phyloP scores from a whole-genome alignment of 92 coral and sea anemone genomes.

The Desmophyllum pertusum region DNA sequence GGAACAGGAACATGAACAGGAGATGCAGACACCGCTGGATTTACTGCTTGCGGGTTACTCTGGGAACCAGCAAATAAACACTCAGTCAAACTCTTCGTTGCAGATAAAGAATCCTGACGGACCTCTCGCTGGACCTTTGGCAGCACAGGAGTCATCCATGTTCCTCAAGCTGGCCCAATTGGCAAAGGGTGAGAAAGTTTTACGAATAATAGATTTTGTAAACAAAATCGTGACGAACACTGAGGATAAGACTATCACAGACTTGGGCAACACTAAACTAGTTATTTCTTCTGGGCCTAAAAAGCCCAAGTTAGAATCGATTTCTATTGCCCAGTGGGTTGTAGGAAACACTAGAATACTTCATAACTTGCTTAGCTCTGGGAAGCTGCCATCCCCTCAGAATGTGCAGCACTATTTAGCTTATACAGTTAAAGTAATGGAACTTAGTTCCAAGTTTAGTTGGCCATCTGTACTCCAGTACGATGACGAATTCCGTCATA shows the following conservation, averaged over 20 bases:
- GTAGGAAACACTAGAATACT: background rate
- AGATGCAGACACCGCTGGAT: no score
- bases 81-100: no score
- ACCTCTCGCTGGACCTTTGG: no score
- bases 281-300: background rate
- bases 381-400: background rate
- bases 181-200: background rate
- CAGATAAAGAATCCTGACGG: no score
- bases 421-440: slow-evolving; percentile 55
- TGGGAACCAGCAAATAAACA: no score
- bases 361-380: background rate
- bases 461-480: slow-evolving; percentile 44
- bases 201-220: background rate
- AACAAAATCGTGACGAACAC: no score
- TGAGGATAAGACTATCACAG: background rate
- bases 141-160: background rate
- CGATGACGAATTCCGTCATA: slow-evolving; percentile 51
- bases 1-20: no score
- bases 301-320: background rate
- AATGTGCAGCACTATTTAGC: slow-evolving; percentile 32
- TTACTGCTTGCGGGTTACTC: no score
- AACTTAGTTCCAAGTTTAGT: slow-evolving; percentile 35
- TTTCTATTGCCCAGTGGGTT: background rate
- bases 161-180: background rate
- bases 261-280: background rate